Base-by-base conservation (phyloP, 2,888 invertebrate species). In the Bunonema sp. region DNA sequence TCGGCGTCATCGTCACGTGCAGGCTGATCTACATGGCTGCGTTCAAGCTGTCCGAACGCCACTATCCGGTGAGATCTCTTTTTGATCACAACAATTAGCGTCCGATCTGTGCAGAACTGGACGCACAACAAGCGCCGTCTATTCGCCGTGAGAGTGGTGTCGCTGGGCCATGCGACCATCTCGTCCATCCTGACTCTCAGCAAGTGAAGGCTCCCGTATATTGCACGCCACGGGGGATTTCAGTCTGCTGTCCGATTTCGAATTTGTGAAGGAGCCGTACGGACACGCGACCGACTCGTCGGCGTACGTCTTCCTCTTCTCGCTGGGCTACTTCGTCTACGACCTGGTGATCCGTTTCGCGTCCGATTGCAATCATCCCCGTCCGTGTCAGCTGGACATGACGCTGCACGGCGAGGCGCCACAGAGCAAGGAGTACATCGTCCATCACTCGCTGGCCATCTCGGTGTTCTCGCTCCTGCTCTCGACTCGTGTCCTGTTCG, bases 301-400 rank as follows among this genome's bases (percentile, higher is more conserved):
- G 7, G 47, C 49, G 30, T 56, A 52, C 42, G 54, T 56, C 12
- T 56, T 56, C 34, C 47, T 56, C 31, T 56, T 50, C 37, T 54
- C 54, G 3, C 49, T 54, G 52, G 56, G 56, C 18, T 56, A 56
- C 36, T 56, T 56, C 37, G 39, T 48, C 34, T 56, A 56, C 31
- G 56, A 56, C 40, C 41, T 56, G 2, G 31, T n/a, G n/a, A n/a
- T n/a, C n/a, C n/a, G n/a, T n/a, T n/a, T n/a, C n/a, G n/a, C n/a
- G n/a, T n/a, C n/a, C n/a, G n/a, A n/a, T n/a, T n/a, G n/a, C n/a
- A n/a, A n/a, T n/a, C n/a, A n/a, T n/a, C n/a, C n/a, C n/a, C n/a
- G n/a, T n/a, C n/a, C n/a, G n/a, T n/a, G n/a, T n/a, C n/a, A n/a
- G n/a, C n/a, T 54, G 20, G 56, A 56, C 37, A 56, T 56, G 56